Evolutionary conservation across 2,888 invertebrate species (phyloP), one percentile per base, ranked within the genome.

Genomic region (Xanthia togata): DNA sequence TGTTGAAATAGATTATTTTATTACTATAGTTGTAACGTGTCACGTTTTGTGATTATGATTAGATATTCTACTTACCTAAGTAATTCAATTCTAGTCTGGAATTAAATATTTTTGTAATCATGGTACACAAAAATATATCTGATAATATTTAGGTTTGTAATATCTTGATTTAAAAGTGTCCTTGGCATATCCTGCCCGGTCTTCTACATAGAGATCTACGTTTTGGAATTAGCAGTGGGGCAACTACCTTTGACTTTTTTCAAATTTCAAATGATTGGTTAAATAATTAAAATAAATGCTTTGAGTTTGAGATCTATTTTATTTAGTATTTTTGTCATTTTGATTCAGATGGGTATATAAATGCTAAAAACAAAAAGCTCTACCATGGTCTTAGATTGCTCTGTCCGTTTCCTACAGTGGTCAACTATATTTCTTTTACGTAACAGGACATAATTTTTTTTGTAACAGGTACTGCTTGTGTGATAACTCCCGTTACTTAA

Each of bases 1-100:
- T 78, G 35, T 44, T 35, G 17, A 44, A 77, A 77, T 44, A 63
- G 41, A 44, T 3, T 23, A 26, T n/a, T 70, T 59, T 20, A 11
- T 23, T 31, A 59, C 17, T n/a, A 41, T 12, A 75, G 26, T 23
- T 0, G 1, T 31, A 31, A 31, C 31, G 31, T 44, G 35, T 14
- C 14, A 26, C 5, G 11, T 44, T 11, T 73, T 44, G 31, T 20
- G 8, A 44, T 50, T 41, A 12, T 41, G 26, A 23, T 57, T 26
- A 26, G 2, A 17, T 55, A 31, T 14, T 44, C 1, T 3, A n/a
- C 5, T 0, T 31, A 31, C 1, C 31, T 31, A 2, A 44, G 44
- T 44, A 9, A 31, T n/a, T 20, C 9, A 35, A 57, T 26, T 44
- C 4, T 65, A 65, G 0, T 8, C 35, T 35, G 35, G 35, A 68